Base-by-base conservation (phyloP, 2,113 vertebrate genomes). In the Apteryx mantelli region DNA sequence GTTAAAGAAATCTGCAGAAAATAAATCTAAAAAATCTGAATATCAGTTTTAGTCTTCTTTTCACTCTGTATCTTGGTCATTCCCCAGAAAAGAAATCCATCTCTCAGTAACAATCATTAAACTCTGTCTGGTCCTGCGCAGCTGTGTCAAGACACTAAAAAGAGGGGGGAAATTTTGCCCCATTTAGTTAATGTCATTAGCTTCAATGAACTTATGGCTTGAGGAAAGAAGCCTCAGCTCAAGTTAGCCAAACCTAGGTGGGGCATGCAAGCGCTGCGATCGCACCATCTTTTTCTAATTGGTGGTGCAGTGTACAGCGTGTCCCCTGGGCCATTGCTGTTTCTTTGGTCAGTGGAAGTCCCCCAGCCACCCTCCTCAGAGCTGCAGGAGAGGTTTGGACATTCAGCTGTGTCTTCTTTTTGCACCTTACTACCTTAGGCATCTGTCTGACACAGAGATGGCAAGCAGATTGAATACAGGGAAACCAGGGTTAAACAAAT, bases 321-420 rank as follows among this genome's bases (percentile, higher is more conserved):
- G 46, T 30, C 91, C 14, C 28, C 58, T 12, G 21, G 7, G 24
- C n/a, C 61, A 21, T 13, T 10, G 30, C 24, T 60, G 2, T 46
- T 77, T 87, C 38, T 20, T 6, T 9, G 16, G 25, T 50, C 24
- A 71, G 7, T 69, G 8, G 3, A 25, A 53, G 16, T 1, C 4
- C 3, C 15, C 7, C 7, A 2, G 3, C 8, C 32, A 42, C 0
- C 0, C 2, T 83, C 17, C 5, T 40, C 1, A 0, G 30, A 48
- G 3, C 8, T 89, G 81, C 60, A 55, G 22, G 9, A 68, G 34
- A 3, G 70, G 65, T 69, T 17, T 79, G 28, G 6, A 24, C 11
- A 48, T 28, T 69, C 53, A 68, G 42, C 81, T 5, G 7, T 15
- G 7, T 7, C 65, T 74, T 66, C 11, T 74, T 89, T 73, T 46